Evolutionary conservation across 2,113 vertebrate species (phyloP).

Genomic region (Antechinus stuartii): DNA sequence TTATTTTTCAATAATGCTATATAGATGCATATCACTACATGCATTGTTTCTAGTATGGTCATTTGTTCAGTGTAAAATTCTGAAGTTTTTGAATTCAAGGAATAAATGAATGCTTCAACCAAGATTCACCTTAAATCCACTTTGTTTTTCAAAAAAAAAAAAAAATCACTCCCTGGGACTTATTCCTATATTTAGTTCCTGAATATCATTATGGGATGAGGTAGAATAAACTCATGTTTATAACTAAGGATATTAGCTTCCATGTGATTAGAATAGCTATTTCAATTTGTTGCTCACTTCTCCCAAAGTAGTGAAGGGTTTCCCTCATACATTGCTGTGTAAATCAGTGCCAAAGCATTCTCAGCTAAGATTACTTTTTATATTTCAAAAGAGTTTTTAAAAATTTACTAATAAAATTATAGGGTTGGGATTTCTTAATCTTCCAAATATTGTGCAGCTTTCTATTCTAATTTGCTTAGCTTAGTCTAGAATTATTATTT

Average conservation of each 20-base stretch:
- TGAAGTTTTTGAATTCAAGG: conserved; percentile 45
- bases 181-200: background rate
- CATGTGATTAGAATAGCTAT: conserved; percentile 32
- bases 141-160: conserved; percentile 51
- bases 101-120: conserved; percentile 59
- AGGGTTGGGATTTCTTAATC: conserved; percentile 13
- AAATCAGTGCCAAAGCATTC: conserved; percentile 2
- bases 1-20: conserved; percentile 19
- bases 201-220: conserved; percentile 45
- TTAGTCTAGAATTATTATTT: conserved; percentile 35
- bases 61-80: conserved; percentile 15
- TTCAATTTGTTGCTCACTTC: background rate
- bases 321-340: background rate
- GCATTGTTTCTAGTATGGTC: conserved; percentile 42
- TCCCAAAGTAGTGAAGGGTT: conserved; percentile 8
- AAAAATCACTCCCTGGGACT: conserved; percentile 55
- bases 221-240: conserved; percentile 17
- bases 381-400: background rate
- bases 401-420: conserved; percentile 39
- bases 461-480: background rate
- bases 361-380: conserved; percentile 23
- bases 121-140: conserved; percentile 46
- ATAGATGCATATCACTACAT: background rate
- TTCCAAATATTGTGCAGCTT: conserved; percentile 6
- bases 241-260: conserved; percentile 15